Conservation (phyloP, 2,888 invertebrate genomes). For the Stenchaetothrips biformis region DNA sequence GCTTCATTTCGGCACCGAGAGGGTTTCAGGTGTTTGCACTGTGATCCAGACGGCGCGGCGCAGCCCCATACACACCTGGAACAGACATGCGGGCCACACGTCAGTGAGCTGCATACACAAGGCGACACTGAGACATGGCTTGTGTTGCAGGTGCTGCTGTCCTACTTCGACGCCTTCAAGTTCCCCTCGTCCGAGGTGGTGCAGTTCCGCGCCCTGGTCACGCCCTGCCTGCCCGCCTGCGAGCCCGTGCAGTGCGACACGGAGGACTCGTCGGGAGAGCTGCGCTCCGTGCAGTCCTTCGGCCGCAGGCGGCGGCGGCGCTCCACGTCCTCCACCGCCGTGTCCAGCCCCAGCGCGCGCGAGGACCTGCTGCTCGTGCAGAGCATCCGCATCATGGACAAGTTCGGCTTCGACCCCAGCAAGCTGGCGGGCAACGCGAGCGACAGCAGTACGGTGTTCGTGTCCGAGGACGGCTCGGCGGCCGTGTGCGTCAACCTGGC, state of each 20-base stretch:
- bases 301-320: slow-evolving; percentile 47
- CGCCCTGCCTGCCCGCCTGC: slow-evolving; percentile 89
- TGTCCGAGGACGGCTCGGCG: slow-evolving; percentile 52
- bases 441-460: slow-evolving; percentile 66
- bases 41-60: background rate
- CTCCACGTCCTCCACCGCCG: slow-evolving; percentile 44
- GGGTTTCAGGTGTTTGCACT: background rate
- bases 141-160: slow-evolving; percentile 65
- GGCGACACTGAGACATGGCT: background rate
- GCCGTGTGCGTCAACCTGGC: slow-evolving; percentile 66
- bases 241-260: slow-evolving; percentile 87
- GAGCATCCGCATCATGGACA: slow-evolving; percentile 87
- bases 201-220: slow-evolving; percentile 91
- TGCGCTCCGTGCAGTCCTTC: slow-evolving; percentile 50
- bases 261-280: slow-evolving; percentile 62
- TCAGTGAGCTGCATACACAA: background rate
- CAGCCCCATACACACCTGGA: background rate
- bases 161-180: slow-evolving; percentile 93
- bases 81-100: background rate
- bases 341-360: slow-evolving; percentile 43
- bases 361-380: slow-evolving; percentile 85
- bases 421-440: slow-evolving; percentile 40
- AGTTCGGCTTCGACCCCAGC: slow-evolving; percentile 73
- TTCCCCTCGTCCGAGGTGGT: slow-evolving; percentile 93
- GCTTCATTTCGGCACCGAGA: too few relatives aligned